Base-by-base conservation (phyloP, 2,888 invertebrate genomes). In the Drosophila monieri region DNA sequence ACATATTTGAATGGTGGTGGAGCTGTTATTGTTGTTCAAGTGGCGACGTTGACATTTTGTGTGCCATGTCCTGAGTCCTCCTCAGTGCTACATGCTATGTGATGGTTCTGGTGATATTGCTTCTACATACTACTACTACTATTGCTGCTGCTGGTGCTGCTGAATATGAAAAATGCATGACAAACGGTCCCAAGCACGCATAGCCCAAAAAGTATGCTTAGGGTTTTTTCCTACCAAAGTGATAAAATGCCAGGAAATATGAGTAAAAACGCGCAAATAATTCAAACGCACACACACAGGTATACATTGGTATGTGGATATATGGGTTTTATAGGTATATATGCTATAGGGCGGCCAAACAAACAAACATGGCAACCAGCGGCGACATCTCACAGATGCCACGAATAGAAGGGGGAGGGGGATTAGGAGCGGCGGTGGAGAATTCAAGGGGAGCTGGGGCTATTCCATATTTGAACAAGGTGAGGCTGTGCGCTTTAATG, bases 151-250 rank as follows among this genome's bases (percentile, higher is more conserved):
- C 39, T 41, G 57, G 61, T 30, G 65, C 54, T 61, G 76, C 77
- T 69, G 56, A 79, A 73, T 48, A 81, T 81, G 85, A 84, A 81
- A 86, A 84, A 81, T 81, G 86, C 87, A 81, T 81, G 86, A 80
- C 78, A 77, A 85, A 76, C 66, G 77, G 74, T 64, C 59, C 64
- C 68, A 76, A 76, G 80, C 61, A 69, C 70, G 68, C 68, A 69
- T 54, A 46, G 47, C 71, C 71, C 71, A 55, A 70, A 69, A 70
- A 61, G 71, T 70, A 46, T 61, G 69, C 61, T 69, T 61, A 54
- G 55, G 35, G 71, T 55, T 71, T 69, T 69, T 65, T 65, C 41
- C 61, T 41, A 21, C 25, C n/a, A 59, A 77, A 68, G 61, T 72
- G 65, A 73, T 73, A 73, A 73, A 73, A 66, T 73, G 73, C 73